Percentiles rank a stretch among this genome's conserved stretches.
Conservation (phyloP, 2,113 vertebrate species). For the Paratilapia polleni region DNA sequence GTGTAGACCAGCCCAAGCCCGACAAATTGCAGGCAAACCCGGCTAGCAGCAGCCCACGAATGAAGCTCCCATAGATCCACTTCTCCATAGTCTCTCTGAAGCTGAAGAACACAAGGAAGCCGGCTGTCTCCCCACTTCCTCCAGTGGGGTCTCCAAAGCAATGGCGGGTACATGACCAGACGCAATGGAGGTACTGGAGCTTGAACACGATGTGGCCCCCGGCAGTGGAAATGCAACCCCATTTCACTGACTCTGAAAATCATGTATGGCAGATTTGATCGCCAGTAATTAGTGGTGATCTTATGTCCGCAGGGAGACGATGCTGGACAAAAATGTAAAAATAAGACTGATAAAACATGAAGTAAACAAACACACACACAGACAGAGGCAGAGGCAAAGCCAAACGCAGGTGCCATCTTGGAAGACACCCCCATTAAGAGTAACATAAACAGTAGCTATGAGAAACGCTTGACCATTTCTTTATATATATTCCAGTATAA, state of each 20-base stretch:
- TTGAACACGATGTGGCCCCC: no score
- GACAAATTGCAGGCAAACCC: no score
- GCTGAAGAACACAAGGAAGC: not conserved
- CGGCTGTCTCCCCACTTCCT: no score
- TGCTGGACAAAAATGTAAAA: not conserved
- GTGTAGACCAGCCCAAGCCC: not conserved
- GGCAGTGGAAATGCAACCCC: accelerated
- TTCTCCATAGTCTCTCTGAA: no score
- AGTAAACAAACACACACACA: not conserved
- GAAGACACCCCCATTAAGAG: no score
- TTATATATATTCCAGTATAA: no score
- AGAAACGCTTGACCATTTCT: no score
- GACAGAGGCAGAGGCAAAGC: not conserved
- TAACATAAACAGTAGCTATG: no score
- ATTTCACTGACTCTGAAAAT: no score
- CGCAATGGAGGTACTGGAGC: no score
- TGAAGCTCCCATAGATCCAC: not conserved
- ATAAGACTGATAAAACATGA: accelerated
- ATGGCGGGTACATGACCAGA: no score
- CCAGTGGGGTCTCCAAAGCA: no score
- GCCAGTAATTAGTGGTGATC: accelerated
- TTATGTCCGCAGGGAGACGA: accelerated
- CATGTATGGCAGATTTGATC: not conserved
- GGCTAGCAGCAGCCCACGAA: not conserved
- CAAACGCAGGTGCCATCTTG: not conserved